Evolutionary conservation across 1,140 invertebrate species (phyloP).

Genomic region (Trachymyrmex cornetzi): DNA sequence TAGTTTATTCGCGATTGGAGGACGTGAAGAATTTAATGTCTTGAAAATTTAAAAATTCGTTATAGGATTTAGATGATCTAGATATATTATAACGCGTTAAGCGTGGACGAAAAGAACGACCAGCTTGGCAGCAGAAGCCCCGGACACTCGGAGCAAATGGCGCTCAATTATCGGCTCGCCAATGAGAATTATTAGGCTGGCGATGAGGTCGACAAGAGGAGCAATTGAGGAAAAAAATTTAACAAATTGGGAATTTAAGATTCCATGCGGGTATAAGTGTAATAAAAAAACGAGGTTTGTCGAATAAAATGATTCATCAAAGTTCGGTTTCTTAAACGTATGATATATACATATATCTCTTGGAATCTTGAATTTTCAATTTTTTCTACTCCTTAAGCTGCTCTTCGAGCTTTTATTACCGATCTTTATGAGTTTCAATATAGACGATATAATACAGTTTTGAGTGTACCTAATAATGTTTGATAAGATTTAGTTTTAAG

Average conservation of each 20-base stretch:
- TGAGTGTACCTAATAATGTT: constrained; percentile 42
- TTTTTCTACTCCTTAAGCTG: neutral
- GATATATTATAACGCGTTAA: neutral
- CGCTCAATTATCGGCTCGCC: neutral
- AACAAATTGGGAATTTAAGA: neutral
- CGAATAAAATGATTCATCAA: neutral
- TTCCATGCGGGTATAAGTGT: neutral
- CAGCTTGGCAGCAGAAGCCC: neutral
- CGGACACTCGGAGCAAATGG: neutral
- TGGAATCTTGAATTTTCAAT: neutral
- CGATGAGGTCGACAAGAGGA: constrained; percentile 1
- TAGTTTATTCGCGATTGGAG: constrained; percentile 40
- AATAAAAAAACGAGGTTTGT: neutral
- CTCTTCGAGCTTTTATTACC: constrained; percentile 28
- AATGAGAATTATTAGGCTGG: constrained; percentile 3
- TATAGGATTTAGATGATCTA: constrained; percentile 25
- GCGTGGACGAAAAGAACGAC: neutral
- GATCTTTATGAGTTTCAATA: constrained; percentile 27
- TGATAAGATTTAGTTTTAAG: constrained; percentile 61
- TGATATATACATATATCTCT: neutral
- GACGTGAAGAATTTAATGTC: neutral
- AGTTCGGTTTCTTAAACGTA: neutral
- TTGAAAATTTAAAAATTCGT: constrained; percentile 35
- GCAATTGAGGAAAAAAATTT: neutral
- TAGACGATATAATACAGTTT: constrained; percentile 14